These are phyloP conservation scores for Copidosoma aretas DNA, from an alignment of 2,888 invertebrate genomes.

Conservation along the genomic window DNA sequence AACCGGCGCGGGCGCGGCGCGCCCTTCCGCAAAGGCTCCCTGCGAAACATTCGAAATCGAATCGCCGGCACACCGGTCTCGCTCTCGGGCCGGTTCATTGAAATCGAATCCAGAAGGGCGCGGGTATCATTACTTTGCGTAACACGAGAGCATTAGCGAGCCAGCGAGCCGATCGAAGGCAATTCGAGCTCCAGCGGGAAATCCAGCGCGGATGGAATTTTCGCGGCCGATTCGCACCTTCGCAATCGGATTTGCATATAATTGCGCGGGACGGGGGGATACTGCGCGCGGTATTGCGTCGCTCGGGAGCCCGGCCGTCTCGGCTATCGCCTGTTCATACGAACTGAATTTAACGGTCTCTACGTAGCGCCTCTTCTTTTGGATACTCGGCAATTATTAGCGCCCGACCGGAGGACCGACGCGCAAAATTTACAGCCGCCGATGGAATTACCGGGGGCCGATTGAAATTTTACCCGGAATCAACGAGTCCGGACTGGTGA, in stretches of 20 bases:
- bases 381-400: constrained; percentile 2
- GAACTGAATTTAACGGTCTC: constrained; percentile 22
- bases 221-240: constrained; percentile 23
- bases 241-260: constrained; percentile 31
- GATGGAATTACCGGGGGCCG: neutral
- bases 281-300: constrained; percentile 15
- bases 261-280: neutral
- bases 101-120: too few species aligned
- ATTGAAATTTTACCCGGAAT: constrained; percentile 19
- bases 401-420: neutral
- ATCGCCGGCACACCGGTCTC: too few species aligned
- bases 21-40: too few species aligned
- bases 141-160: too few species aligned
- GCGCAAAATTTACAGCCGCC: neutral
- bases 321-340: constrained; percentile 20
- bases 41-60: too few species aligned
- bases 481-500: neutral
- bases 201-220: constrained; percentile 20
- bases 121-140: too few species aligned
- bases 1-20: too few species aligned
- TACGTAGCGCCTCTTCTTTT: neutral
- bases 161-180: too few species aligned
- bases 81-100: too few species aligned
- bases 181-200: neutral
- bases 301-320: constrained; percentile 12